Evolutionary conservation across 2,888 invertebrate genomes (phyloP).

Genomic region (Omphaloscelis lunosa): DNA sequence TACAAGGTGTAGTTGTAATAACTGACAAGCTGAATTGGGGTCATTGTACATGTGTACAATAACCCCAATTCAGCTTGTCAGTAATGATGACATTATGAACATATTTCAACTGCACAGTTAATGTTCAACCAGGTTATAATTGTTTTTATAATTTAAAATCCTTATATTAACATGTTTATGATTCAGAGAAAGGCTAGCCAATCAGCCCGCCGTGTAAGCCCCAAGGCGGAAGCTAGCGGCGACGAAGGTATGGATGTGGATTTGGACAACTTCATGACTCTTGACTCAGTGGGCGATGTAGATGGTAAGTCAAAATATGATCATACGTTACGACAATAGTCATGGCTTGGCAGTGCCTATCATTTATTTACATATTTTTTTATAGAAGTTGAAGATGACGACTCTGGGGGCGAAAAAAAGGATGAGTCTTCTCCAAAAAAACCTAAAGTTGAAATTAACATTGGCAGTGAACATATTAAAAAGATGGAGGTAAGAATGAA

Average conservation of each 20-base stretch:
- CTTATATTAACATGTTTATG: conserved; percentile 5
- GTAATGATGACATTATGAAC: not conserved
- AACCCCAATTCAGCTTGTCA: no score
- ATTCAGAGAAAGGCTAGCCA: conserved; percentile 83
- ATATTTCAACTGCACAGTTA: not conserved
- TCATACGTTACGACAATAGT: not conserved
- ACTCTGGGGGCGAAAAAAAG: conserved; percentile 91
- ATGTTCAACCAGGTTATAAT: not conserved
- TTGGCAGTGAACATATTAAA: conserved; percentile 94
- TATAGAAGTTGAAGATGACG: conserved; percentile 91
- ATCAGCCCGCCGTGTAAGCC: conserved; percentile 82
- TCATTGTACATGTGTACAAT: no score
- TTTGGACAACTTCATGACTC: conserved; percentile 96
- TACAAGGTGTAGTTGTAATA: not conserved
- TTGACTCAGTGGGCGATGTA: conserved; percentile 97
- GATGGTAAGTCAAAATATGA: conserved; percentile 90
- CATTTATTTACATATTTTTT: conserved; percentile 20
- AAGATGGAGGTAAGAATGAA: conserved; percentile 92
- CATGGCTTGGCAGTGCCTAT: not conserved
- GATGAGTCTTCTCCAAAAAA: conserved; percentile 89
- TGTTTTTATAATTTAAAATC: not conserved
- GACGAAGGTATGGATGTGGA: conserved; percentile 94
- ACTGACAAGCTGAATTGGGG: not conserved
- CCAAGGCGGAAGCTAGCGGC: conserved; percentile 92
- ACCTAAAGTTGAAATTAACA: conserved; percentile 92